These are phyloP conservation scores for Lacerta bilineata DNA, from an alignment of 2,797 vertebrate genomes.

Conservation along the genomic window DNA sequence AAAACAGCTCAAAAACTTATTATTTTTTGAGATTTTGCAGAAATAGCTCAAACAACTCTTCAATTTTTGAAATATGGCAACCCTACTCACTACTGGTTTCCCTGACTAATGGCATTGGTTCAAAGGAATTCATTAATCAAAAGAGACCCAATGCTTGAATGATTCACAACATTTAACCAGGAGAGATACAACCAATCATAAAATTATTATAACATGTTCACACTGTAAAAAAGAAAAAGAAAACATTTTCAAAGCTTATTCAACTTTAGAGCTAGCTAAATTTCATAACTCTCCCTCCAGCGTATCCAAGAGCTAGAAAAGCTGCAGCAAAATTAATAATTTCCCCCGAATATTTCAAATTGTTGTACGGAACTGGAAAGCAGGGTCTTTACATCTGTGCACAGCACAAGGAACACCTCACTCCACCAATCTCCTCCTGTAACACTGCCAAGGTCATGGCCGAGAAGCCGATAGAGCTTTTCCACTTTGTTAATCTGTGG, in stretches of 20 bases:
- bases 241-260: conserved; percentile 3
- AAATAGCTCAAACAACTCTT: no score
- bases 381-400: conserved; percentile 35
- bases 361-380: conserved; percentile 9
- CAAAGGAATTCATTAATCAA: not conserved
- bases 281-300: not conserved
- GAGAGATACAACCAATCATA: not conserved
- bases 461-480: conserved; percentile 64
- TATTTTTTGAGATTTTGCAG: no score
- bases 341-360: conserved; percentile 37
- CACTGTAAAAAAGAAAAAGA: not conserved
- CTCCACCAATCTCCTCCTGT: conserved; percentile 63
- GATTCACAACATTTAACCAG: not conserved
- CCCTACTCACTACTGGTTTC: not conserved
- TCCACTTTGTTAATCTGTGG: conserved; percentile 61
- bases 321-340: conserved; percentile 2
- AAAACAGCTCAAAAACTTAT: no score
- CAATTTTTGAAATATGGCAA: no score
- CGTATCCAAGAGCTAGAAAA: conserved; percentile 29
- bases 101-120: not conserved
- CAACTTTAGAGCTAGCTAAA: not conserved
- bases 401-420: conserved; percentile 51
- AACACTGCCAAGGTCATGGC: conserved; percentile 68
- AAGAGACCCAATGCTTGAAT: not conserved
- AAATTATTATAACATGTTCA: not conserved